These are phyloP conservation scores for Gonatopus flavifemur DNA, from an alignment of 1,140 invertebrate genomes.

Conservation along the genomic window DNA sequence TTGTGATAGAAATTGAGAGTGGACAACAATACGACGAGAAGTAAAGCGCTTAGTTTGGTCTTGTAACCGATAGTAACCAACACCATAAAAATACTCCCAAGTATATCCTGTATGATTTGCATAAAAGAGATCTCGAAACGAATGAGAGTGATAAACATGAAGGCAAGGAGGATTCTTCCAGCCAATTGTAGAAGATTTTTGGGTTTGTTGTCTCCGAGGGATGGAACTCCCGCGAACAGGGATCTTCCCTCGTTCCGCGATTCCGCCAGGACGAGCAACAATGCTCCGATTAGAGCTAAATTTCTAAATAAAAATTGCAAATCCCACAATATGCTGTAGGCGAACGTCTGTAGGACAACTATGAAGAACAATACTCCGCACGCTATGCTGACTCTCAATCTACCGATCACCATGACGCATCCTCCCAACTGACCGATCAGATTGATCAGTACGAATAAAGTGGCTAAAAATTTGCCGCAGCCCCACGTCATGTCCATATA, in stretches of 20 bases:
- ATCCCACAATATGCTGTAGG: constrained; percentile 98
- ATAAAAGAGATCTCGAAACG: constrained; percentile 90
- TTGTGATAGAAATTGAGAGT: constrained; percentile 96
- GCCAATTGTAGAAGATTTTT: constrained; percentile 97
- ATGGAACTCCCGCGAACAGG: constrained; percentile 97
- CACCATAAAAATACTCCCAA: constrained; percentile 94
- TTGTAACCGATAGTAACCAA: constrained; percentile 97
- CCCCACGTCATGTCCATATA: constrained; percentile 98
- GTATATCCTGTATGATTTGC: constrained; percentile 79
- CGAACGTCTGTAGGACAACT: constrained; percentile 92
- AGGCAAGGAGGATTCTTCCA: constrained; percentile 92
- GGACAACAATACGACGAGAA: constrained; percentile 88
- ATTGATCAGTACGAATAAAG: constrained; percentile 91
- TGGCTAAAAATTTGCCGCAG: constrained; percentile 92
- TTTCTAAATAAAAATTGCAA: constrained; percentile 95
- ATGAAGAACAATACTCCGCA: constrained; percentile 95
- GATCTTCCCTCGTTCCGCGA: constrained; percentile 88
- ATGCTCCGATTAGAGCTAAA: constrained; percentile 92
- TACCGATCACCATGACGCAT: constrained; percentile 91
- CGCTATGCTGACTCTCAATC: constrained; percentile 92
- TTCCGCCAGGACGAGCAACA: constrained; percentile 93
- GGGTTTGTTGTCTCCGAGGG: constrained; percentile 94
- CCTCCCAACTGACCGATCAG: constrained; percentile 93
- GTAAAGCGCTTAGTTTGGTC: constrained; percentile 95
- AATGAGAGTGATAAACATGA: constrained; percentile 98